Percentiles rank a stretch among this genome's conserved stretches.
These are phyloP conservation scores for Eupithecia abbreviata DNA, from an alignment of 2,888 invertebrate species.

Conservation along the genomic window DNA sequence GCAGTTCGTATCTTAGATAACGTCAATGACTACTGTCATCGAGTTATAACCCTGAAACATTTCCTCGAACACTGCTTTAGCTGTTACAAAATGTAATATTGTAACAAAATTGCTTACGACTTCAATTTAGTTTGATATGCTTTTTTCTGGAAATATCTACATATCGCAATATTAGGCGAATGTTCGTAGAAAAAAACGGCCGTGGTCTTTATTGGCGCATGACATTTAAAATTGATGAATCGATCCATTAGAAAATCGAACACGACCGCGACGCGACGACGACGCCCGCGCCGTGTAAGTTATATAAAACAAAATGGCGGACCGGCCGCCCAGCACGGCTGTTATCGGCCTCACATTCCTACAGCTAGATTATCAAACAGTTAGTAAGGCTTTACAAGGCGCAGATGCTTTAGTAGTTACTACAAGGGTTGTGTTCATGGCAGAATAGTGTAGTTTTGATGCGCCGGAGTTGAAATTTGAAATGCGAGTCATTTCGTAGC, in stretches of 20 bases:
- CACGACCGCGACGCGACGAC: not conserved
- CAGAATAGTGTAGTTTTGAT: conserved; percentile 10
- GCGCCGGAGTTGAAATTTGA: conserved; percentile 8
- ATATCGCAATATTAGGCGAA: not conserved
- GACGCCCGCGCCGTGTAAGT: conserved; percentile 25
- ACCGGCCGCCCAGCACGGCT: conserved; percentile 70
- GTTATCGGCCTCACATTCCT: conserved; percentile 78
- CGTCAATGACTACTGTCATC: not conserved
- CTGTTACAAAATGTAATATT: not conserved
- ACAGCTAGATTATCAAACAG: conserved; percentile 40
- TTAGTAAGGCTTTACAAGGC: conserved; percentile 32
- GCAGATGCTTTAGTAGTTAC: conserved; percentile 14
- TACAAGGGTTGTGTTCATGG: not conserved
- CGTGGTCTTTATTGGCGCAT: conserved; percentile 36
- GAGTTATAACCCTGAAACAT: not conserved
- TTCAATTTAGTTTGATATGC: not conserved
- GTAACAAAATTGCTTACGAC: not conserved
- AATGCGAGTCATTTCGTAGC: conserved; percentile 4
- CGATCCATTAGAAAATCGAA: conserved; percentile 43
- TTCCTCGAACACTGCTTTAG: not conserved
- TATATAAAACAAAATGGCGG: conserved; percentile 42
- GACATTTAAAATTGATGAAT: conserved; percentile 29
- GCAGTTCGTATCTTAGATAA: conserved; percentile 7
- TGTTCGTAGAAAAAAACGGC: not conserved
- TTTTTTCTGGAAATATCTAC: not conserved